Base-by-base conservation (phyloP, 1,140 invertebrate species). In the Colletes gigas region DNA sequence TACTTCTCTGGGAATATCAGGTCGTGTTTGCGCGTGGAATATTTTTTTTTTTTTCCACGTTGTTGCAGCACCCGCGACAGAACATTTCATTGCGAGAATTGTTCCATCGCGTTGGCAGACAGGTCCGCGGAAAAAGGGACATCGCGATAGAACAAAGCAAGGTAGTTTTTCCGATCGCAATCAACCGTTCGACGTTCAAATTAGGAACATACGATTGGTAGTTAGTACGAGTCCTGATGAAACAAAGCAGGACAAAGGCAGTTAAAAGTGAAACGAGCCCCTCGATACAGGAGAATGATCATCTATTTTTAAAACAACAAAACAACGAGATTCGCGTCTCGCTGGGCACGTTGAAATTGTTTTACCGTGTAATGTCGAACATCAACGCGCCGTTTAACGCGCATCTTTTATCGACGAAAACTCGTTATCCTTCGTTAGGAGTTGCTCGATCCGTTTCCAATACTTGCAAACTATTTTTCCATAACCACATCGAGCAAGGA, bases 141-240 rank as follows among this genome's bases (percentile, higher is more conserved):
- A 15, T 9, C 10, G 10, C 44, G 19, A 74, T 65, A 8, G 39
- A 66, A 75, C 39, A 66, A 66, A 75, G 62, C 73, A 15, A 41
- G 72, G 30, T 19, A 55, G 50, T 62, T 66, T 75, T 66, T 66
- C 62, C 60, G 73, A 54, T 75, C 21, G 62, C 73, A 75, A 75
- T 75, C 73, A 75, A 75, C 47, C 30, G 60, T 6, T 55, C 50
- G 39, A 57, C 73, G 50, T 44, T 47, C 52, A 39, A 62, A 76
- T 76, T 76, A 76, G 73, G 66, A 67, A 21, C 62, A 15, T 47
- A 76, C 63, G 50, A 67, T 52, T 54, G 60, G 21, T 66, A 67
- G 73, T 76, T 67, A 67, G 73, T 57, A 3, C 17, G 15, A 54
- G 39, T 66, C 50, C 59, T 30, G 50, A 41, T 44, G 30, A 12